Evolutionary conservation across 1,140 invertebrate genomes (phyloP).

Genomic region (Panagrolaimus sp.): DNA sequence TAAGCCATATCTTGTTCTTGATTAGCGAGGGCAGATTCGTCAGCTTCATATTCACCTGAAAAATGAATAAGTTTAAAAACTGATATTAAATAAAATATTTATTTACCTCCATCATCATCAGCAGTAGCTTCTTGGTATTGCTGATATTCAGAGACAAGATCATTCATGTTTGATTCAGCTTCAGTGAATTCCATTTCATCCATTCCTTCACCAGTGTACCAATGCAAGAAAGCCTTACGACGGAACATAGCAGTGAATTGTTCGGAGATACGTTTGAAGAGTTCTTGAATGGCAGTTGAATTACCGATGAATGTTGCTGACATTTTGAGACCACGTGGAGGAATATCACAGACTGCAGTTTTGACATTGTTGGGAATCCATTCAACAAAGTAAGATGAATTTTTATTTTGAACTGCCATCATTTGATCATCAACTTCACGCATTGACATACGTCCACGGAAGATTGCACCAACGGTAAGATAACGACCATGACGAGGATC

Average conservation of each 20-base stretch:
- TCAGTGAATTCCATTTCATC: slow-evolving; percentile 69
- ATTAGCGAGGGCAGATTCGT: slow-evolving; percentile 3
- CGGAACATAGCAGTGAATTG: slow-evolving; percentile 75
- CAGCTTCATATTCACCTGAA: slow-evolving; percentile 12
- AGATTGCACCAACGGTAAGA: slow-evolving; percentile 85
- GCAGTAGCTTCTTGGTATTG: slow-evolving; percentile 67
- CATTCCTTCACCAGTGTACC: slow-evolving; percentile 72
- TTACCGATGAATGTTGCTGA: slow-evolving; percentile 63
- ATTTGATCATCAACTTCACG: slow-evolving; percentile 59
- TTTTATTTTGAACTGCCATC: slow-evolving; percentile 60
- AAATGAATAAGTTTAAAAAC: too few relatives aligned
- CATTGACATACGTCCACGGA: slow-evolving; percentile 90
- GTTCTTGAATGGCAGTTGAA: slow-evolving; percentile 67
- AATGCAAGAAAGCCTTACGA: slow-evolving; percentile 83
- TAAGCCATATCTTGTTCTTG: slow-evolving; percentile 13
- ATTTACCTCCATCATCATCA: slow-evolving; percentile 53
- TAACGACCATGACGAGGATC: slow-evolving; percentile 77
- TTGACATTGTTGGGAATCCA: slow-evolving; percentile 61
- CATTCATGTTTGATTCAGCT: slow-evolving; percentile 74
- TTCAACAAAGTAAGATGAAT: slow-evolving; percentile 59
- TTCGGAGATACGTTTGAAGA: slow-evolving; percentile 65
- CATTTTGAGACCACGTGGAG: slow-evolving; percentile 63
- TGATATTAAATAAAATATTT: too few relatives aligned
- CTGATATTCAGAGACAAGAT: slow-evolving; percentile 83
- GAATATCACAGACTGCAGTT: slow-evolving; percentile 63